Conservation (phyloP, 2,888 invertebrate genomes). For the Ariolimax columbianus region DNA sequence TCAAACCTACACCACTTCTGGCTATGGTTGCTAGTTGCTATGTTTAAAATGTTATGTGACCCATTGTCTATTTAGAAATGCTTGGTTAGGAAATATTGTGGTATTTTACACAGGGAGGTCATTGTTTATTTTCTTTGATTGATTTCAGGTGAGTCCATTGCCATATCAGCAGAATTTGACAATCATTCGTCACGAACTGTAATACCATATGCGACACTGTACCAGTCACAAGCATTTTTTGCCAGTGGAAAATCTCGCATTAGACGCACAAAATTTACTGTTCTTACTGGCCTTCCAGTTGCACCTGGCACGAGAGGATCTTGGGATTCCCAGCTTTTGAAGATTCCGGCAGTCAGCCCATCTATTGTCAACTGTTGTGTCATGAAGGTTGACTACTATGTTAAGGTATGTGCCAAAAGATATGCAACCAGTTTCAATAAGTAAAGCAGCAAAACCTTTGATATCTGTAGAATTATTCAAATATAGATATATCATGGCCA, state of each 20-base stretch:
- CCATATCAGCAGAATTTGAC: slow-evolving; percentile 80
- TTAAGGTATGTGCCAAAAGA: slow-evolving; percentile 72
- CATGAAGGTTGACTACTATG: slow-evolving; percentile 80
- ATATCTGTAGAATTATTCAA: background rate
- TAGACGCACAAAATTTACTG: slow-evolving; percentile 79
- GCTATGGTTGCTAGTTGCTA: too few relatives aligned
- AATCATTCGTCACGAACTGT: slow-evolving; percentile 80
- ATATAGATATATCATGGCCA: too few relatives aligned
- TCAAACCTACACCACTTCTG: too few relatives aligned
- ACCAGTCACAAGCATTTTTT: slow-evolving; percentile 80
- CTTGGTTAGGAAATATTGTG: too few relatives aligned
- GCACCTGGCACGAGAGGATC: slow-evolving; percentile 76
- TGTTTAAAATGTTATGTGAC: too few relatives aligned
- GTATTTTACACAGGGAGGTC: too few relatives aligned
- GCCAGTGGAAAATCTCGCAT: slow-evolving; percentile 80
- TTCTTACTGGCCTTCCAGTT: slow-evolving; percentile 78
- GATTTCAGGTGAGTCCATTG: slow-evolving; percentile 79
- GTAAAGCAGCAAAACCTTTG: background rate
- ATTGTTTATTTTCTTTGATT: background rate
- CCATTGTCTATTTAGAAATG: too few relatives aligned
- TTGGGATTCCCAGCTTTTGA: slow-evolving; percentile 80
- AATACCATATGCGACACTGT: slow-evolving; percentile 79
- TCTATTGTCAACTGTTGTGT: slow-evolving; percentile 80
- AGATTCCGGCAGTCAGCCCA: slow-evolving; percentile 80
- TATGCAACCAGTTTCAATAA: background rate